Percentiles rank a stretch among this genome's conserved stretches.
phyloP scores from a whole-genome alignment of 2,888 invertebrate genomes.

The Megastigmus dorsalis region DNA sequence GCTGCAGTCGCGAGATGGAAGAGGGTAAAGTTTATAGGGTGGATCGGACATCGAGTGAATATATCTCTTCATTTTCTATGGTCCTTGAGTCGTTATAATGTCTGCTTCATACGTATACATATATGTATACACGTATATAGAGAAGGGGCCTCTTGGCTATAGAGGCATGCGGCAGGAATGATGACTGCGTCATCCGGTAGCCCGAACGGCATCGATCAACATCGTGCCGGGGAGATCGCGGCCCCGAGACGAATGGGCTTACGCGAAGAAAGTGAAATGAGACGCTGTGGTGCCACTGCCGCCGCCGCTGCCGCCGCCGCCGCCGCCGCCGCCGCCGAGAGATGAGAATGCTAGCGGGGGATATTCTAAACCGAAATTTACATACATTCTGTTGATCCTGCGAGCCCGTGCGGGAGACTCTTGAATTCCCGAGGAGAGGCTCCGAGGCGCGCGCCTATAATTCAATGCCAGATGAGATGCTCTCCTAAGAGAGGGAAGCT shows the following conservation, averaged over 20 bases:
- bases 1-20: no score
- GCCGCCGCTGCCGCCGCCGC: no score
- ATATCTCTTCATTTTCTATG: slow-evolving; percentile 62
- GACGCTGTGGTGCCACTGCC: not conserved
- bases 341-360: no score
- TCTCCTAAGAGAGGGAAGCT: not conserved
- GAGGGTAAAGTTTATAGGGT: no score
- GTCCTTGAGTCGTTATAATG: no score
- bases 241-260: slow-evolving; percentile 25
- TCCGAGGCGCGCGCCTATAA: slow-evolving; percentile 20
- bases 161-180: no score
- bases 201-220: slow-evolving; percentile 45
- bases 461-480: slow-evolving; percentile 32
- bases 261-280: slow-evolving; percentile 23
- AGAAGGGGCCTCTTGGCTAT: no score
- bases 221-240: slow-evolving; percentile 20
- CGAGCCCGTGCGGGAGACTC: not conserved
- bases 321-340: no score
- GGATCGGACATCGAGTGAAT: slow-evolving; percentile 38
- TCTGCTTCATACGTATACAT: not conserved
- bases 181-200: slow-evolving; percentile 46
- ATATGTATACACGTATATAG: no score
- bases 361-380: slow-evolving; percentile 31
- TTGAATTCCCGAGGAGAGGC: not conserved
- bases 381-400: slow-evolving; percentile 14